Conservation (phyloP, 2,797 vertebrate genomes). For the Dicrostonyx torquatus region DNA sequence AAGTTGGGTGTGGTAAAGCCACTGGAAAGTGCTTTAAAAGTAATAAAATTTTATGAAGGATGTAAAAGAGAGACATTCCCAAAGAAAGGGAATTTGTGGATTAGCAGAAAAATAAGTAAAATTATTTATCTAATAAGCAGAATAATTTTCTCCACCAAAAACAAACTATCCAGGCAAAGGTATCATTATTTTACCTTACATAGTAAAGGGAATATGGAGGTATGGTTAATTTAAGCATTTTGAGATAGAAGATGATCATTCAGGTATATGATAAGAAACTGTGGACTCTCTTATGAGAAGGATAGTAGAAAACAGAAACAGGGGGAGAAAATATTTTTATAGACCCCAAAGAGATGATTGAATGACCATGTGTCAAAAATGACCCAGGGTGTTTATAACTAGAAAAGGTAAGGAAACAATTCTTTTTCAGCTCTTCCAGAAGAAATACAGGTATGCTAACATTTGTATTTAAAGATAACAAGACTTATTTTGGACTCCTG, state of each 20-base stretch:
- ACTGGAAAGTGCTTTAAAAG: conserved; percentile 26
- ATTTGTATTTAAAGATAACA: neutral
- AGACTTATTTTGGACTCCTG: neutral
- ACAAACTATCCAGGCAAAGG: neutral
- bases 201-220: neutral
- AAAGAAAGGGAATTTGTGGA: neutral
- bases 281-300: neutral
- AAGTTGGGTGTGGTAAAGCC: conserved; percentile 26
- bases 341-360: neutral
- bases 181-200: neutral
- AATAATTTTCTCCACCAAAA: neutral
- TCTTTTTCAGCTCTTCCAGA: neutral
- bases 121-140: neutral
- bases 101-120: neutral
- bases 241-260: neutral
- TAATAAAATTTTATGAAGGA: neutral
- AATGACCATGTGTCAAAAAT: neutral
- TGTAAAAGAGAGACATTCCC: conserved; percentile 20
- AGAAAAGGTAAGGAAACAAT: neutral
- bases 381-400: neutral
- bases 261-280: neutral
- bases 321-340: neutral
- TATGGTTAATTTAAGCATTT: neutral
- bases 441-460: neutral
- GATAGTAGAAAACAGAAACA: neutral